phyloP scores from a whole-genome alignment of 2,888 invertebrate genomes.

The Rhogogaster chlorosoma region DNA sequence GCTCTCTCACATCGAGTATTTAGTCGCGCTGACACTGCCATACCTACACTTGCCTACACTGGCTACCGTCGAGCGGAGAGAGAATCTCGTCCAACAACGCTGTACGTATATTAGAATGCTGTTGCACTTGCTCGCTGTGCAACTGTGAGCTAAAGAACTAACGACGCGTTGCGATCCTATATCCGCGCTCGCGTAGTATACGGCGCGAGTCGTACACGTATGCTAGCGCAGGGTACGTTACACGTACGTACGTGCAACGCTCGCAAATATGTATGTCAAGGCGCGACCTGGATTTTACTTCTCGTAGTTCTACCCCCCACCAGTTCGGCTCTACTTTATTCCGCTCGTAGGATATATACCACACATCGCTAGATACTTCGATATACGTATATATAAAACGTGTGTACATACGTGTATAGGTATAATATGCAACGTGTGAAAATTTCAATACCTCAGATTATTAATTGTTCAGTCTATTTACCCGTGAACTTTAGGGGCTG shows the following conservation, averaged over 20 bases:
- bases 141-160: not conserved
- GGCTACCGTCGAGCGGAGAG: not conserved
- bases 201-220: not conserved
- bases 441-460: too few species aligned
- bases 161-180: not conserved
- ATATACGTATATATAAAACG: not conserved
- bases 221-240: not conserved
- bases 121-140: not conserved
- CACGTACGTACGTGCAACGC: conserved; percentile 15
- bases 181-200: not conserved
- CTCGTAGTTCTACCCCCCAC: conserved; percentile 60
- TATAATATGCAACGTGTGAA: too few species aligned
- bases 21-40: not conserved
- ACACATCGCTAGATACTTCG: too few species aligned
- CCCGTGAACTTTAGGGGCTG: too few species aligned
- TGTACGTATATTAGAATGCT: not conserved
- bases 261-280: conserved; percentile 72
- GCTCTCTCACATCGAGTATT: not conserved
- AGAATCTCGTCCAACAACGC: not conserved
- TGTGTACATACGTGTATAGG: too few species aligned
- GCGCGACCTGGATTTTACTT: conserved; percentile 78
- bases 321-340: not conserved
- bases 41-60: too few species aligned
- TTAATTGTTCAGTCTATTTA: too few species aligned
- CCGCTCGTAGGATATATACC: not conserved